Evolutionary conservation across 1,140 invertebrate genomes (phyloP).

Genomic region (Phthorimaea operculella): DNA sequence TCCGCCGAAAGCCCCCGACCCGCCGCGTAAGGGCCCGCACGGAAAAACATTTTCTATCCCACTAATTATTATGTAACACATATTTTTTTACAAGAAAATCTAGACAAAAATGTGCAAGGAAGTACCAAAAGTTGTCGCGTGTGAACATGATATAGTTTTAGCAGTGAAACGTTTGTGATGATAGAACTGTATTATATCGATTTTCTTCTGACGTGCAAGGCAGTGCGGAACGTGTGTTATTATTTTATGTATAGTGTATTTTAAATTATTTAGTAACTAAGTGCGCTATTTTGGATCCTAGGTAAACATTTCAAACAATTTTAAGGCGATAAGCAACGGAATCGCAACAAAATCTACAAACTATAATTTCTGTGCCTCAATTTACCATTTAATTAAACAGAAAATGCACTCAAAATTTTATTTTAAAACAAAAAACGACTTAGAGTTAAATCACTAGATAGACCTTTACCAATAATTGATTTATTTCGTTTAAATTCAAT

Average conservation of each 20-base stretch:
- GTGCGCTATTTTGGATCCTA: conserved; percentile 23
- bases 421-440: too few species aligned
- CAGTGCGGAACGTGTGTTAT: conserved; percentile 44
- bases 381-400: not conserved
- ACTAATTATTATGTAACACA: conserved; percentile 52
- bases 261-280: conserved; percentile 36
- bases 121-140: conserved; percentile 15
- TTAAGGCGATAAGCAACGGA: too few species aligned
- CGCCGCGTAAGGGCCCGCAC: conserved; percentile 26
- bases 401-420: not conserved
- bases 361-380: not conserved
- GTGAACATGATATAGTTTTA: conserved; percentile 4
- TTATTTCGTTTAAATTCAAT: too few species aligned
- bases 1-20: conserved; percentile 19
- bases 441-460: too few species aligned
- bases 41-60: conserved; percentile 44
- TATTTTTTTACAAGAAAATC: conserved; percentile 25
- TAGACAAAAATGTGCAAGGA: conserved; percentile 16
- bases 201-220: conserved; percentile 36
- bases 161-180: conserved; percentile 27
- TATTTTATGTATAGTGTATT: conserved; percentile 36
- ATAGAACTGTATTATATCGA: conserved; percentile 44
- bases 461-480: too few species aligned
- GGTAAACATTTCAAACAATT: not conserved
- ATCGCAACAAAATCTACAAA: too few species aligned